Evolutionary conservation across 2,797 vertebrate genomes (phyloP).

Genomic region (Myripristis murdjan): DNA sequence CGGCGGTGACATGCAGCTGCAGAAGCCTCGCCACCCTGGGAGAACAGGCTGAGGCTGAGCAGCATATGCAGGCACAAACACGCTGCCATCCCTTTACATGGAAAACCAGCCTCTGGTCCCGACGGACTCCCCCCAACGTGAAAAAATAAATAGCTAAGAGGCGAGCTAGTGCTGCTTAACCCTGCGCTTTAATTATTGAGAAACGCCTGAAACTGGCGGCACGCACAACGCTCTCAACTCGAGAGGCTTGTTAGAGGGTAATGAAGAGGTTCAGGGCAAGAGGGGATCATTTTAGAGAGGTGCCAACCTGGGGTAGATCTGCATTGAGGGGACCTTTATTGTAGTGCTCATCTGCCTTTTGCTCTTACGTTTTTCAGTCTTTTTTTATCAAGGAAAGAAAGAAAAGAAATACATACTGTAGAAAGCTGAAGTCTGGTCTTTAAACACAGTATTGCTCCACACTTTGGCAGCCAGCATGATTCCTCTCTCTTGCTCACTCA

Average conservation of each 20-base stretch:
- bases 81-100: constrained; percentile 10
- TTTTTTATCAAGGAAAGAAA: constrained; percentile 6
- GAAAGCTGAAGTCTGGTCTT: constrained; percentile 10
- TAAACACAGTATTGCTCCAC: not conserved
- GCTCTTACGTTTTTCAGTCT: not conserved
- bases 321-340: constrained; percentile 13
- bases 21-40: constrained; percentile 16
- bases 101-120: constrained; percentile 34
- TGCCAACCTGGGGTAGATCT: constrained; percentile 30
- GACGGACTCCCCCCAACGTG: not conserved
- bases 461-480: constrained; percentile 23
- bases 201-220: constrained; percentile 49
- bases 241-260: constrained; percentile 49
- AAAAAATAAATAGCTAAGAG: constrained; percentile 49
- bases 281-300: constrained; percentile 40
- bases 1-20: constrained; percentile 22
- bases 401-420: not conserved
- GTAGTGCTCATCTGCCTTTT: not conserved
- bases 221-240: constrained; percentile 41
- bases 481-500: constrained; percentile 25
- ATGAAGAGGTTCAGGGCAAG: constrained; percentile 49
- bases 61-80: constrained; percentile 31
- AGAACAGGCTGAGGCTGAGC: constrained; percentile 19
- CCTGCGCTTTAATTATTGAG: constrained; percentile 73
- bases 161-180: constrained; percentile 55